Evolutionary conservation across 2,888 invertebrate species (phyloP).

Genomic region (Melitaea athalia): DNA sequence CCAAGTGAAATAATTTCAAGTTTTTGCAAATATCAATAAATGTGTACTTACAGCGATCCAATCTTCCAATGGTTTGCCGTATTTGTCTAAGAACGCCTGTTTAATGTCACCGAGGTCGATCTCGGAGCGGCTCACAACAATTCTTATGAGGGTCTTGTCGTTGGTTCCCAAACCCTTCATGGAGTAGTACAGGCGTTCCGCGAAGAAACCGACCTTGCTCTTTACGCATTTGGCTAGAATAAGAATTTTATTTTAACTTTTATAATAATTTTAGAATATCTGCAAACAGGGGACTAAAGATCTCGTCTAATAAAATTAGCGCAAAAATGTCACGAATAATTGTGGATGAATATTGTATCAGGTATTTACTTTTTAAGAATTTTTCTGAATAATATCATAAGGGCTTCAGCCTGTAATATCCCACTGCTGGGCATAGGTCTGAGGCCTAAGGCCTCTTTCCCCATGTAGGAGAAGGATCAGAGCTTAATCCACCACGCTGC

Average conservation of each 20-base stretch:
- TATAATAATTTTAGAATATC: too few relatives aligned
- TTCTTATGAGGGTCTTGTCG: constrained; percentile 95
- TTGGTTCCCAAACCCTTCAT: constrained; percentile 96
- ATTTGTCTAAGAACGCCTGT: constrained; percentile 92
- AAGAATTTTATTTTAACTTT: constrained; percentile 46
- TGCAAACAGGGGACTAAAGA: too few relatives aligned
- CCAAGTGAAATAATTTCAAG: constrained; percentile 2
- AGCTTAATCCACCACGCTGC: too few relatives aligned
- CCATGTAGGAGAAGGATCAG: too few relatives aligned
- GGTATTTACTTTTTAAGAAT: too few relatives aligned
- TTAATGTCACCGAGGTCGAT: constrained; percentile 97
- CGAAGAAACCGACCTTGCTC: constrained; percentile 95
- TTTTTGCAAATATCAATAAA: constrained; percentile 7
- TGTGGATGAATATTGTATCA: too few relatives aligned
- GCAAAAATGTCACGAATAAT: too few relatives aligned
- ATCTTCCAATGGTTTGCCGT: constrained; percentile 90
- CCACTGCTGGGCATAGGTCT: too few relatives aligned
- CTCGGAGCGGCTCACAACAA: constrained; percentile 94
- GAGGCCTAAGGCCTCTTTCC: too few relatives aligned
- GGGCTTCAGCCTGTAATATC: too few relatives aligned
- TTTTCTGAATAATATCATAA: too few relatives aligned
- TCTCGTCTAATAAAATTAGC: too few relatives aligned
- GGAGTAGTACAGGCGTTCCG: constrained; percentile 93
- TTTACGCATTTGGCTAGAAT: constrained; percentile 91
- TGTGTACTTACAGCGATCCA: constrained; percentile 89